A percentile compares a stretch with the other conserved stretches of the same genome.
Evolutionary conservation across 2,113 vertebrate genomes (phyloP).

Genomic region (Poecilia latipinna): DNA sequence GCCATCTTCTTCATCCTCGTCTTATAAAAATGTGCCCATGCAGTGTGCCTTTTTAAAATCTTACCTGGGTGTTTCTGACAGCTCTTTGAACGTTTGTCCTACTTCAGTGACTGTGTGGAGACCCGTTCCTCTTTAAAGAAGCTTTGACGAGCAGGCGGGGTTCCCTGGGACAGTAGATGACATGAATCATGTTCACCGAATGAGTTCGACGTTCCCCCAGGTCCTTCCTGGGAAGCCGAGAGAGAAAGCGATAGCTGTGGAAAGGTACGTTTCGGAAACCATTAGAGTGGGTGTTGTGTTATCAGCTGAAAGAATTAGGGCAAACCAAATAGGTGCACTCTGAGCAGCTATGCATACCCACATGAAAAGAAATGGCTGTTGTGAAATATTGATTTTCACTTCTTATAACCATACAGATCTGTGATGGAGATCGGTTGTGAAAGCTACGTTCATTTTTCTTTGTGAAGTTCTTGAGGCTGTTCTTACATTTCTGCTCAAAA

Average conservation of each 20-base stretch:
- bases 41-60: conserved; percentile 34
- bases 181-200: conserved; percentile 8
- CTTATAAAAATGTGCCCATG: conserved; percentile 21
- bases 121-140: conserved; percentile 33
- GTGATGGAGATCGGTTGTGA: conserved; percentile 3
- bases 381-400: conserved; percentile 66
- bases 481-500: not conserved
- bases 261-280: conserved; percentile 32
- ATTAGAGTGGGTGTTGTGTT: conserved; percentile 54
- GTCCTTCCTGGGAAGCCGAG: conserved; percentile 13
- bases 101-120: conserved; percentile 29
- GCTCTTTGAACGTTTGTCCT: conserved; percentile 27
- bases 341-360: conserved; percentile 2
- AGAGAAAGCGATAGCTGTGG: conserved; percentile 30
- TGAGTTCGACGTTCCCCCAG: conserved; percentile 15
- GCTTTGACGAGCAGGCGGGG: conserved; percentile 6
- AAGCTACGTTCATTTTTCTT: conserved; percentile 10
- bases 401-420: conserved; percentile 28
- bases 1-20: conserved; percentile 6
- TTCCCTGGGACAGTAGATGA: conserved; percentile 42
- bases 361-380: conserved; percentile 22
- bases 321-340: conserved; percentile 38
- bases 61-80: conserved; percentile 39
- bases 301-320: conserved; percentile 57
- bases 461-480: not conserved